Percentiles rank a stretch among this genome's conserved stretches.
Conservation (phyloP, 2,888 invertebrate genomes). For the Busseola fusca region DNA sequence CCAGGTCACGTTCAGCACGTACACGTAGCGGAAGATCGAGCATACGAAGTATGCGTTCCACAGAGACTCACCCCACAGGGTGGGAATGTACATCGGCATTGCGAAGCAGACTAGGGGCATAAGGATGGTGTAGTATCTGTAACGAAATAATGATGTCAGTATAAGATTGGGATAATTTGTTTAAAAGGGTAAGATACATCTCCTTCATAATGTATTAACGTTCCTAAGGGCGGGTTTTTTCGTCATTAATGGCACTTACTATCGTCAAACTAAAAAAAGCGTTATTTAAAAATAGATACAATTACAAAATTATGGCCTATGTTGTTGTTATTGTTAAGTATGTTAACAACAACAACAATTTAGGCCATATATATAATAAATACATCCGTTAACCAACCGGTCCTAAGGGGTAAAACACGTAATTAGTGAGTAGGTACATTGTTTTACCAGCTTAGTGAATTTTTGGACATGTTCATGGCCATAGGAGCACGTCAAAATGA, state of each 20-base stretch:
- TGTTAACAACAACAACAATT: too few relatives aligned
- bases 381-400: too few relatives aligned
- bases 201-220: background rate
- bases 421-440: background rate
- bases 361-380: too few relatives aligned
- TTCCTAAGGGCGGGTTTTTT: background rate
- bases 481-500: background rate
- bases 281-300: too few relatives aligned
- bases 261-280: too few relatives aligned
- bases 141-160: conserved; percentile 56
- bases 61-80: conserved; percentile 93
- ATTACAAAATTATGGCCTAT: too few relatives aligned
- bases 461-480: background rate
- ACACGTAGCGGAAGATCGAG: conserved; percentile 93
- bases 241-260: too few relatives aligned
- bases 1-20: conserved; percentile 95
- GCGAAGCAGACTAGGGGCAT: conserved; percentile 93
- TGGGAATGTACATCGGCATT: conserved; percentile 92
- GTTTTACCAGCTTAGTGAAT: background rate
- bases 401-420: background rate
- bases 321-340: too few relatives aligned
- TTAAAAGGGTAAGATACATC: background rate
- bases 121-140: conserved; percentile 92
- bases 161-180: background rate
- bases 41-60: conserved; percentile 91